Evolutionary conservation across 2,797 vertebrate genomes (phyloP), one percentile per base, ranked within the genome.

Genomic region (Bucorvus abyssinicus): DNA sequence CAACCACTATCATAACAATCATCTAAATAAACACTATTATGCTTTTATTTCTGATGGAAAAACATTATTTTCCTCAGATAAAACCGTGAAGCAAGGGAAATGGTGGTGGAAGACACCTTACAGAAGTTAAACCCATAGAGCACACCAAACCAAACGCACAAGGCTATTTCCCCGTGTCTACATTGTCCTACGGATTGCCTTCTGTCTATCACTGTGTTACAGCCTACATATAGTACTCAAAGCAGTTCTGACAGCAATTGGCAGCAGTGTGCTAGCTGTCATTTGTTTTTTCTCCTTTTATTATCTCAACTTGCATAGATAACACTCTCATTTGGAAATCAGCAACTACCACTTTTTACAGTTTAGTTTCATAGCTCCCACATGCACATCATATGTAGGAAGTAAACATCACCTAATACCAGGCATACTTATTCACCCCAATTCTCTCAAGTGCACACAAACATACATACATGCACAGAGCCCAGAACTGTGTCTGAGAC

Each of bases 101-200:
- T 2, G 0, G 1, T 14, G 2, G 7, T 2, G 32, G 36, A 70
- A 79, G 55, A 57, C 4, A 29, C 2, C 4, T 59, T 32, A 22
- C 1, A 12, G 27, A 34, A 60, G 14, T 59, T 57, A 26, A 52
- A 27, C 5, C 2, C 10, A 24, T 20, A 50, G 30, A 27, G 6
- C 14, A 18, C 49, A 52, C 3, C 22, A 73, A 89, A 61, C 21
- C 11, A 80, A 88, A 40, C 8, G n/a, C 4, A 63, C 6, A 78
- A 57, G n/a, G 32, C 2, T 15, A 10, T 82, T 65, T 87, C 18
- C 34, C 65, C 38, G 38, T 23, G 10, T n/a, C 9, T 65, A 30
- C 4, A 5, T 2, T 60, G 14, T 76, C 34, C 44, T 53, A 59
- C 5, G 29, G 12, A 8, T 40, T 90, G 29, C 17, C 4, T 74